Base-by-base conservation (phyloP, 2,888 invertebrate species). In the Synanthedon myopaeformis region DNA sequence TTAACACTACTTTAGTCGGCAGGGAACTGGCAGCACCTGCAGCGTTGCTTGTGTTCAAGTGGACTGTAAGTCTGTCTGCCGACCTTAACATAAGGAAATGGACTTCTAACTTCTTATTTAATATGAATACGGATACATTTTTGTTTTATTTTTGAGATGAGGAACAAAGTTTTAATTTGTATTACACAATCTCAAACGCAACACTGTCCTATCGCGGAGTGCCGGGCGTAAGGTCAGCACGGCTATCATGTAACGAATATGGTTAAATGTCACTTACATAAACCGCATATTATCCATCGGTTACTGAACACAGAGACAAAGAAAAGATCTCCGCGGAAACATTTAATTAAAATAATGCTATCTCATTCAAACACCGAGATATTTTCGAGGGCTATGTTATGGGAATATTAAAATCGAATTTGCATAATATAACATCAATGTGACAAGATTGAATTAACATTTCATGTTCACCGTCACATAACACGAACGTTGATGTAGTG, bases 361-460 rank as follows among this genome's bases (percentile, higher is more conserved):
- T 57, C 55, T 57, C 57, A 57, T 53, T 50, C 55, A 51, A 53
- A 53, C 55, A 55, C 51, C 55, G 53, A 57, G 55, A 57, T 55
- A 55, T 57, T 51, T 57, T 55, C 35, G 42, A 42, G 49, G 23
- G 19, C 19, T 14, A 17, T 17, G 23, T 17, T 13, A 19, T 17
- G 64, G 55, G 63, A 61, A 62, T 58, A 66, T 61, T 53, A 58
- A 55, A 61, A 64, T 19, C 57, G 63, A 61, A 73, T 72, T 68
- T 74, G 68, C 69, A 72, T 75, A 74, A 62, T 66, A 67, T 61
- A 66, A 76, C 72, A 72, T 69, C 60, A 62, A 71, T 74, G 72
- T 71, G 74, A 79, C 76, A 74, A 66, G 77, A 79, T 72, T 67
- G 71, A 79, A 82, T 82, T 79, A 82, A 72, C 76, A 78, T 82